A percentile compares a stretch with the other conserved stretches of the same genome.
Evolutionary conservation across 2,888 invertebrate genomes (phyloP).

Genomic region (Nyleta sp.): DNA sequence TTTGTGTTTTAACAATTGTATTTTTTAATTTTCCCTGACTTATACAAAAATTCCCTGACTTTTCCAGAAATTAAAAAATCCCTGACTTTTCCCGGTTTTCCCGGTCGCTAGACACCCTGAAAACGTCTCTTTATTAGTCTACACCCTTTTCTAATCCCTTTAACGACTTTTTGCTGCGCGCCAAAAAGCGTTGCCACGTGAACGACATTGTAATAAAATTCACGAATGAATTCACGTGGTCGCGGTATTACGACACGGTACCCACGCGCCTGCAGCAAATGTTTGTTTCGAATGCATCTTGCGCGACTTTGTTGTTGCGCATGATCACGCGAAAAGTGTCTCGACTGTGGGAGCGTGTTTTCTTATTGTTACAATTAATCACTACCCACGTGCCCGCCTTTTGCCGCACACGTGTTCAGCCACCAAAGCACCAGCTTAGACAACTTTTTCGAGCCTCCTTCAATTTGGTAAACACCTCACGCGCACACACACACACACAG

Average conservation of each 20-base stretch:
- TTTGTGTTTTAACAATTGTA: too few species aligned
- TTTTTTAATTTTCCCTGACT: too few species aligned
- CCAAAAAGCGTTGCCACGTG: too few species aligned
- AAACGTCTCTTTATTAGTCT: not conserved
- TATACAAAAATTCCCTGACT: too few species aligned
- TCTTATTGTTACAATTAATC: conserved; percentile 65
- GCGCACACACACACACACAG: too few species aligned
- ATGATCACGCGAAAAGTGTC: conserved; percentile 53
- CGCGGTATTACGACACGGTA: conserved; percentile 39
- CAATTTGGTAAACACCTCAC: conserved; percentile 27
- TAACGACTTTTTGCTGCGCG: too few species aligned
- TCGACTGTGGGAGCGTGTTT: conserved; percentile 62
- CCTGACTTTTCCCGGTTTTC: too few species aligned
- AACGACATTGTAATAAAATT: conserved; percentile 34
- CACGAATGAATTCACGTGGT: conserved; percentile 41
- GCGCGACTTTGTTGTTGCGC: conserved; percentile 53
- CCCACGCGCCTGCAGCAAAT: conserved; percentile 42
- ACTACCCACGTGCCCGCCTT: conserved; percentile 62
- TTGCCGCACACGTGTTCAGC: conserved; percentile 55
- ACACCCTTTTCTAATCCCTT: not conserved
- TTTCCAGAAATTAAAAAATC: too few species aligned
- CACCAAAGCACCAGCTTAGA: conserved; percentile 51
- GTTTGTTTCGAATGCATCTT: conserved; percentile 44
- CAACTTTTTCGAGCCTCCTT: conserved; percentile 45
- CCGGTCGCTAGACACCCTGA: too few species aligned